Percentiles rank a stretch among this genome's conserved stretches.
phyloP scores from a whole-genome alignment of 2,113 vertebrate genomes.

The Gavia stellata region DNA sequence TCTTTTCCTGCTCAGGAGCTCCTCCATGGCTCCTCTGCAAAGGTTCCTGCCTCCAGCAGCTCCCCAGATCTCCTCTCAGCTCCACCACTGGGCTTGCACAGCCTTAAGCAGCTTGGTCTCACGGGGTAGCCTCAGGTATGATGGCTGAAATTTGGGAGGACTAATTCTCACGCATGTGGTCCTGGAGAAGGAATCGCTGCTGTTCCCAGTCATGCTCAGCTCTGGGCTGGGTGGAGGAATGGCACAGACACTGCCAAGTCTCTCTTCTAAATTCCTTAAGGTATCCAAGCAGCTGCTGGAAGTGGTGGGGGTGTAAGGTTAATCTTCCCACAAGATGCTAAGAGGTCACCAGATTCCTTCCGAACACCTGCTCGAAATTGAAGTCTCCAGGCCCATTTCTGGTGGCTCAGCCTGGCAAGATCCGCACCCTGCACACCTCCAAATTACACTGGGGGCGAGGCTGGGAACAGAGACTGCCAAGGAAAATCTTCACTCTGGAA shows the following conservation, averaged over 20 bases:
- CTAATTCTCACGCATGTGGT: not conserved
- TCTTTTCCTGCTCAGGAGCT: not conserved
- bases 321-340: constrained; percentile 34
- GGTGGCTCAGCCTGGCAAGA: not conserved
- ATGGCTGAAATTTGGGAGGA: not conserved
- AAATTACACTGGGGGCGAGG: not conserved
- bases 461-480: not conserved
- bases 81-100: not conserved
- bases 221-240: not conserved
- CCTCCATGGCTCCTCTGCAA: not conserved
- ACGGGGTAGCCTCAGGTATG: not conserved
- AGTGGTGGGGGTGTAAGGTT: not conserved
- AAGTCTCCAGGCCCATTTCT: not conserved
- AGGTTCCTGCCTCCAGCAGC: not conserved
- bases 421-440: not conserved
- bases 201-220: not conserved
- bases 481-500: not conserved
- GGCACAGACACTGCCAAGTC: not conserved
- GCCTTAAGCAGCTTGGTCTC: not conserved
- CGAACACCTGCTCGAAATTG: not conserved
- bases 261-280: not conserved
- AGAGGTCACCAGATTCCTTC: constrained; percentile 18
- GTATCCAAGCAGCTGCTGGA: constrained; percentile 30
- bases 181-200: not conserved
- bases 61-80: not conserved